A percentile compares a stretch with the other conserved stretches of the same genome.
Conservation (phyloP, 2,113 vertebrate species). For the Neodon shergylaensis region DNA sequence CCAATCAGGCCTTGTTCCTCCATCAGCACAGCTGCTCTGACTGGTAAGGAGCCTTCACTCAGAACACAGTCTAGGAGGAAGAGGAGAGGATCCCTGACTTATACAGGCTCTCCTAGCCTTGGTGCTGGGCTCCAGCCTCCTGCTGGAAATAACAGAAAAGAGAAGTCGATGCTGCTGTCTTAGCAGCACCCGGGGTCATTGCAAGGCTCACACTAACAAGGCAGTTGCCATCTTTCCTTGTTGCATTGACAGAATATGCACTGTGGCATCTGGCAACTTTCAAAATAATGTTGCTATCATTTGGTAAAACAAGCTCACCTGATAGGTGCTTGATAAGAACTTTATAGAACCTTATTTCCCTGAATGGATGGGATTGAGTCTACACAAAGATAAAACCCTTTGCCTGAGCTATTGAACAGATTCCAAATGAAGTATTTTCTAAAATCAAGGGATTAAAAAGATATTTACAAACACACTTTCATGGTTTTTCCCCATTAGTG, state of each 20-base stretch:
- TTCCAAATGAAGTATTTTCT: not conserved
- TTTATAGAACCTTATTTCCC: not conserved
- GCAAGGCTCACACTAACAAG: not conserved
- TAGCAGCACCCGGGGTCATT: not conserved
- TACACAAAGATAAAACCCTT: not conserved
- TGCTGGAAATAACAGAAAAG: slow-evolving; percentile 11
- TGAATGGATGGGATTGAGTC: not conserved
- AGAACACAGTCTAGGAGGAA: not conserved
- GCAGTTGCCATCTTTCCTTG: not conserved
- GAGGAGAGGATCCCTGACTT: not conserved
- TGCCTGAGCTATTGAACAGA: not conserved
- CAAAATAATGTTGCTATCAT: not conserved
- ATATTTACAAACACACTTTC: not conserved
- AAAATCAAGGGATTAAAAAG: not conserved
- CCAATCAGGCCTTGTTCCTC: not conserved
- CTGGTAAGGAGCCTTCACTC: not conserved
- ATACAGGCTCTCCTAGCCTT: not conserved
- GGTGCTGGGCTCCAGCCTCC: not conserved
- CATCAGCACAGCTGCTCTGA: not conserved
- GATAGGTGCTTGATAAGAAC: not conserved
- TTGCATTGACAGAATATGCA: not conserved
- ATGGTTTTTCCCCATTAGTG: not conserved
- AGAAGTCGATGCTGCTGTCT: slow-evolving; percentile 1
- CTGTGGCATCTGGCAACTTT: not conserved
- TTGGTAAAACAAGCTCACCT: slow-evolving; percentile 20